A percentile compares a stretch with the other conserved stretches of the same genome.
Conservation (phyloP, 2,113 vertebrate genomes). For the Okapia johnstoni region DNA sequence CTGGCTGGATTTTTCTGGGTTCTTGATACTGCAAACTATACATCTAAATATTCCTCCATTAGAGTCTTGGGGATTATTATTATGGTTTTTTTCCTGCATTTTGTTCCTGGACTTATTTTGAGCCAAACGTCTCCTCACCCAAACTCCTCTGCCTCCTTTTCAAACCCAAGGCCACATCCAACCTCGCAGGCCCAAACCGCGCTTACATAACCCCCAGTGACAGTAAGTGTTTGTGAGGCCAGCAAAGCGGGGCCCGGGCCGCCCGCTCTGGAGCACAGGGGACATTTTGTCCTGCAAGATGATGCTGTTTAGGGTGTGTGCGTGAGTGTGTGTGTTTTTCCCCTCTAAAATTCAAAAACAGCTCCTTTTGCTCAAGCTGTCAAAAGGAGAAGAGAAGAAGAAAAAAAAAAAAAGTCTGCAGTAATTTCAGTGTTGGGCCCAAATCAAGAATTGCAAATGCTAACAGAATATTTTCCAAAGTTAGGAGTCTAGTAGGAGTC, state of each 20-base stretch:
- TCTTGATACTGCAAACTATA: neutral
- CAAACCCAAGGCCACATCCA: constrained; percentile 60
- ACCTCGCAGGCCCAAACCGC: constrained; percentile 53
- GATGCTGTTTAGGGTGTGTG: constrained; percentile 38
- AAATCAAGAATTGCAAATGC: constrained; percentile 59
- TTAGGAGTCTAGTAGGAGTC: neutral
- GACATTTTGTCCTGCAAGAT: constrained; percentile 66
- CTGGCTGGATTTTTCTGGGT: neutral
- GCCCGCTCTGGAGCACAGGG: constrained; percentile 36
- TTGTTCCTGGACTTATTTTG: constrained; percentile 52
- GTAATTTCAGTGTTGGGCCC: constrained; percentile 53
- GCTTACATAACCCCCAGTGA: constrained; percentile 62
- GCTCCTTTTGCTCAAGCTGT: constrained; percentile 65
- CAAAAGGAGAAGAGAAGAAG: neutral
- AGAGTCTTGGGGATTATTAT: neutral
- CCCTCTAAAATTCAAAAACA: constrained; percentile 50
- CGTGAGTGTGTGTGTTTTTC: constrained; percentile 23
- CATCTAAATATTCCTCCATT: neutral
- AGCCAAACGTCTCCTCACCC: constrained; percentile 42
- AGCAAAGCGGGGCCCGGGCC: neutral
- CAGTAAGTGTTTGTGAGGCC: constrained; percentile 52
- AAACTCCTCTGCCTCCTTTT: constrained; percentile 59
- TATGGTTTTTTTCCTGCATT: neutral
- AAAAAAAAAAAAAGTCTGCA: neutral
- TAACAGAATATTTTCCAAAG: constrained; percentile 65